Evolutionary conservation across 2,113 vertebrate species (phyloP).

Genomic region (Ailurus styani): DNA sequence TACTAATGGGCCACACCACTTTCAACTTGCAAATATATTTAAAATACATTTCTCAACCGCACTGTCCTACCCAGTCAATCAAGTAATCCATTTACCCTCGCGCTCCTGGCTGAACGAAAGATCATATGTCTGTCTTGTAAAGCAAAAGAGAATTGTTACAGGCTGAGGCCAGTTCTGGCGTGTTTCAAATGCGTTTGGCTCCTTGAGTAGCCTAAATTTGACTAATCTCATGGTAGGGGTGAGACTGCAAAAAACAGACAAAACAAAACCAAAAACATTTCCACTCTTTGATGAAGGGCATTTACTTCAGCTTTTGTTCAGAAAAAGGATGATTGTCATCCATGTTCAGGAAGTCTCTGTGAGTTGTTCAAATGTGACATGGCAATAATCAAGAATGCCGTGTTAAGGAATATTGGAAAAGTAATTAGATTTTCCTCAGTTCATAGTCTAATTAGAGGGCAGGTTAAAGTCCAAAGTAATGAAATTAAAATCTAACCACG

Average conservation of each 20-base stretch:
- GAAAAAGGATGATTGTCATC: background rate
- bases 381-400: background rate
- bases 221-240: background rate
- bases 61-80: background rate
- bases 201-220: background rate
- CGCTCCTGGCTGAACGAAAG: constrained; percentile 12
- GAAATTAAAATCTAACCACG: constrained; percentile 54
- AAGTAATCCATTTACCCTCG: background rate
- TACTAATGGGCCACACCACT: background rate
- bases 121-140: constrained; percentile 16
- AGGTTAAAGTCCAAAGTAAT: constrained; percentile 49
- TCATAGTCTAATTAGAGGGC: constrained; percentile 48
- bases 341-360: background rate
- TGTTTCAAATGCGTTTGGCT: background rate
- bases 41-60: background rate
- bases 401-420: constrained; percentile 35
- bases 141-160: background rate
- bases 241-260: background rate
- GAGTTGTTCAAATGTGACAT: constrained; percentile 14
- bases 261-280: background rate
- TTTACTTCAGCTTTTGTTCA: background rate
- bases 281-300: background rate
- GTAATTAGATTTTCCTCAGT: constrained; percentile 59
- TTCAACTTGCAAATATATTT: background rate
- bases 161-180: background rate